Evolutionary conservation across 2,113 vertebrate species (phyloP), one percentile per base, ranked within the genome.

Genomic region (Pteropus alecto): DNA sequence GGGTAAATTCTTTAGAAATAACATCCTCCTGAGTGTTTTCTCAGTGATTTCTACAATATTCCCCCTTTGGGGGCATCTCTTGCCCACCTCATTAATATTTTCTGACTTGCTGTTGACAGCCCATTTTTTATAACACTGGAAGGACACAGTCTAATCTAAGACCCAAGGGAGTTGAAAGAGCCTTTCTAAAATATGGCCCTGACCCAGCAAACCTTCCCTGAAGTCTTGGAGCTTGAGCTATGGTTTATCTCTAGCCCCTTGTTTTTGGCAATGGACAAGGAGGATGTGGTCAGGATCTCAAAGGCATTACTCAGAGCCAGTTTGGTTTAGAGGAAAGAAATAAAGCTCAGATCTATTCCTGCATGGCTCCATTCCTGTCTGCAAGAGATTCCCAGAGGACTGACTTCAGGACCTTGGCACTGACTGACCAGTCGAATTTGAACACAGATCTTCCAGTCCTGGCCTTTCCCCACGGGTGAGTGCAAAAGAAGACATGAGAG

Each of bases 271-370:
- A 28, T 81, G 43, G 87, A 85, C 74, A 9, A 87, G 18, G 82
- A 97, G 97, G 97, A 98, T 98, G 97, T 98, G 97, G 98, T 98
- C 81, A 97, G 93, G 60, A 96, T 98, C 78, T 9, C 95, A 97
- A 83, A 97, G 56, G 78, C 87, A 97, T 98, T 97, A 97, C 95
- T 97, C 95, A 96, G 86, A 96, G 84, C 68, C 58, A 84, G 38
- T 90, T 97, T 97, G 83, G 92, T 97, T 94, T 71, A n/a, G 43
- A 93, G 78, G 70, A 93, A 97, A 95, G 82, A 88, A 97, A 86
- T 54, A 41, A 67, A 56, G 60, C 92, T 86, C 38, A 92, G 65
- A 93, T 96, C 87, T 91, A 33, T 90, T 81, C 86, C 46, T 92
- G 35, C 68, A 87, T 91, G 95, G 24, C 56, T 83, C 85, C 68